These are phyloP conservation scores for Actias luna DNA, from an alignment of 2,888 invertebrate genomes.

Conservation along the genomic window DNA sequence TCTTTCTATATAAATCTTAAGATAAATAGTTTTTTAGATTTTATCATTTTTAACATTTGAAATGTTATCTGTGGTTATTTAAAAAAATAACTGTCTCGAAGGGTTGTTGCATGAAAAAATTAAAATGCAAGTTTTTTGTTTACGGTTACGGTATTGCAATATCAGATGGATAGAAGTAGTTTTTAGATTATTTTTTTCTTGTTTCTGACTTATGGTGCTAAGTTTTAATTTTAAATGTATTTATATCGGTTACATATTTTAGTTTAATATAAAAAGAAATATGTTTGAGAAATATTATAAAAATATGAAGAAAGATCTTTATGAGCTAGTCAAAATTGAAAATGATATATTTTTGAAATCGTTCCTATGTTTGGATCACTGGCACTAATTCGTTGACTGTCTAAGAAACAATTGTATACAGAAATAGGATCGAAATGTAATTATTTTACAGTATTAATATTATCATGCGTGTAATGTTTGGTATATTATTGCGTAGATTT, in stretches of 20 bases:
- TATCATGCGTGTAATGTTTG: no score
- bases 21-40: conserved; percentile 22
- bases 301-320: conserved; percentile 17
- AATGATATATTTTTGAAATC: conserved; percentile 12
- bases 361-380: conserved; percentile 14
- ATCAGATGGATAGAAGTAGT: conserved; percentile 31
- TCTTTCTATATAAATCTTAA: conserved; percentile 19
- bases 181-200: conserved; percentile 27
- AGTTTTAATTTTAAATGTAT: conserved; percentile 28
- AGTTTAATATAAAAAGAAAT: conserved; percentile 3
- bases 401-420: no score
- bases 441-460: no score
- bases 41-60: conserved; percentile 34
- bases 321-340: conserved; percentile 19
- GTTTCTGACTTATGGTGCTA: conserved; percentile 36
- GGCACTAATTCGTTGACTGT: conserved; percentile 11
- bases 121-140: conserved; percentile 20
- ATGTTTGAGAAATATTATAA: conserved; percentile 7
- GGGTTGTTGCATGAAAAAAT: conserved; percentile 31
- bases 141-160: conserved; percentile 47
- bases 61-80: conserved; percentile 25
- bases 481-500: no score
- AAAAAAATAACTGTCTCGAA: conserved; percentile 28
- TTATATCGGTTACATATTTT: conserved; percentile 4
- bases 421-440: no score